Evolutionary conservation across 2,888 invertebrate species (phyloP).

Genomic region (Punctoribates punctum): DNA sequence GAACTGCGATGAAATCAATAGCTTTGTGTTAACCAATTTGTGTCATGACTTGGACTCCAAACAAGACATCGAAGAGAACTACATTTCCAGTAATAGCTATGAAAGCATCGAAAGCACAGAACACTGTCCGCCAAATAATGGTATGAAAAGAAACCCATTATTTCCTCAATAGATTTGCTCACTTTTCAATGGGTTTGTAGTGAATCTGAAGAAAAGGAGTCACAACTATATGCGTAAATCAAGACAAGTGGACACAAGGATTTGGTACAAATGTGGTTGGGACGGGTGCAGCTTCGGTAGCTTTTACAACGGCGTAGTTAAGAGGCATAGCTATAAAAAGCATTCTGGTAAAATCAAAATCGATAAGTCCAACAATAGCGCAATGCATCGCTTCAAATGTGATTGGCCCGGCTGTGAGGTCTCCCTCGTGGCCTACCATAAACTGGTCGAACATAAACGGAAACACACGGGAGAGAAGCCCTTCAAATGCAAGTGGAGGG

Average conservation of each 20-base stretch:
- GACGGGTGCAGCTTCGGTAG: slow-evolving; percentile 42
- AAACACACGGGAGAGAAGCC: slow-evolving; percentile 43
- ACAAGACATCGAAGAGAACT: slow-evolving; percentile 1
- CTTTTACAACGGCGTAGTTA: slow-evolving; percentile 41
- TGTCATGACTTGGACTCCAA: slow-evolving; percentile 13
- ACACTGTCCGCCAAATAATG: not conserved
- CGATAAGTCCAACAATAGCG: slow-evolving; percentile 36
- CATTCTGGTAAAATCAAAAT: slow-evolving; percentile 33
- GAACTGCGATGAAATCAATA: slow-evolving; percentile 28
- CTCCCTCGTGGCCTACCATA: slow-evolving; percentile 43
- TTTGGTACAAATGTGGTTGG: slow-evolving; percentile 42
- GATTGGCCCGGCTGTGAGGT: slow-evolving; percentile 43
- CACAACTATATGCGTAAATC: slow-evolving; percentile 12
- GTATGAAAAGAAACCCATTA: not conserved
- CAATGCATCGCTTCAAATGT: slow-evolving; percentile 42
- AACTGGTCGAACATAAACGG: slow-evolving; percentile 41
- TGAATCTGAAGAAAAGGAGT: not conserved
- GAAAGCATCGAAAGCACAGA: slow-evolving; percentile 12
- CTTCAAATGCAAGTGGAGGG: slow-evolving; percentile 40
- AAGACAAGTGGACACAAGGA: slow-evolving; percentile 35
- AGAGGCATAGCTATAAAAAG: slow-evolving; percentile 38
- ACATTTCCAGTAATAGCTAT: slow-evolving; percentile 1
- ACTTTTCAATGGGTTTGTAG: not conserved
- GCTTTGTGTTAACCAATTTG: slow-evolving; percentile 20
- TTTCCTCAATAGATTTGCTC: not conserved